A percentile compares a stretch with the other conserved stretches of the same genome.
Conservation (phyloP, 2,113 vertebrate genomes). For the Hymenochirus boettgeri region DNA sequence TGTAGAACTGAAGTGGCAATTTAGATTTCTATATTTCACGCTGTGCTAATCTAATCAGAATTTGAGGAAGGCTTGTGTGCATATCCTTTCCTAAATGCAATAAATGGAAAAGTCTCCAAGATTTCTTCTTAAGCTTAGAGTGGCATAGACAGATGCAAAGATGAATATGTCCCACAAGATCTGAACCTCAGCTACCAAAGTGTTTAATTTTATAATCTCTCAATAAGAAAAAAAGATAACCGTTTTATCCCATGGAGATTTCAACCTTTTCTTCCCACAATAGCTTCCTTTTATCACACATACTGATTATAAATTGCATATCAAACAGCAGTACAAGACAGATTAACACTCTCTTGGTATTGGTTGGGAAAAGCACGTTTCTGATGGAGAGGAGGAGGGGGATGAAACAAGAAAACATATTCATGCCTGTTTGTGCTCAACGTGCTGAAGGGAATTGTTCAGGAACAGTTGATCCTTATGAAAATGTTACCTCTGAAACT, state of each 20-base stretch:
- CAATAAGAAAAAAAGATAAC: constrained; percentile 6
- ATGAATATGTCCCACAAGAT: background rate
- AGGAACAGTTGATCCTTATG: constrained; percentile 32
- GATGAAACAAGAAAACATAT: constrained; percentile 38
- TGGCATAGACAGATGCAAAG: background rate
- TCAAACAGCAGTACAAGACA: constrained; percentile 41
- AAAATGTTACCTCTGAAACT: constrained; percentile 38
- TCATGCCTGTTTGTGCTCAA: constrained; percentile 4
- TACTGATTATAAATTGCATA: constrained; percentile 39
- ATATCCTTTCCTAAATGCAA: too few species aligned
- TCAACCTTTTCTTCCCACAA: constrained; percentile 27
- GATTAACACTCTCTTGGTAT: constrained; percentile 39
- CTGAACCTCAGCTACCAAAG: constrained; percentile 16
- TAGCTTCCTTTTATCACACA: constrained; percentile 33
- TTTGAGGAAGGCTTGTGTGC: too few species aligned
- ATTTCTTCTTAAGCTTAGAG: background rate
- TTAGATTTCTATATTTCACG: too few species aligned
- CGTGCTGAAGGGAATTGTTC: constrained; percentile 28
- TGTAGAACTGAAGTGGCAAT: too few species aligned
- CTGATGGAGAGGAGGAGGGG: constrained; percentile 32
- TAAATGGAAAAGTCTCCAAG: background rate
- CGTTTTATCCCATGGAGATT: constrained; percentile 28
- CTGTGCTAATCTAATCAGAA: too few species aligned
- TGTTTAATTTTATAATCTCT: constrained; percentile 26
- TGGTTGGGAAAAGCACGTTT: constrained; percentile 37